phyloP scores from a whole-genome alignment of 2,113 vertebrate genomes.

The Coptodon bakossiorum region DNA sequence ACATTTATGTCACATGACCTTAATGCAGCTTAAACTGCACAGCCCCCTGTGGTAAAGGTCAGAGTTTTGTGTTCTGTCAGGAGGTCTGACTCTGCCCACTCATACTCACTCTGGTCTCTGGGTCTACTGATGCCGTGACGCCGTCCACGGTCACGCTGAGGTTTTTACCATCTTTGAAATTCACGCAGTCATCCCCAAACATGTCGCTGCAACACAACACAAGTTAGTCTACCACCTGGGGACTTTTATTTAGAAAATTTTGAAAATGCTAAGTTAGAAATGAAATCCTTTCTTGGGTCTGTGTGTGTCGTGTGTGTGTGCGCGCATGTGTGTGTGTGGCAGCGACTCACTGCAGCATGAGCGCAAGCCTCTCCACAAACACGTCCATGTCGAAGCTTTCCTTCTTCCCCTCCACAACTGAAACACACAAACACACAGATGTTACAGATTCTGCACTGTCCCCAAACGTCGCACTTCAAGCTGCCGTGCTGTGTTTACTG shows the following conservation, averaged over 20 bases:
- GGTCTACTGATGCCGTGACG: conserved; percentile 77
- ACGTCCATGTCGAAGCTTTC: conserved; percentile 76
- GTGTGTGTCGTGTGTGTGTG: neutral
- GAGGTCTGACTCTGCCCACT: neutral
- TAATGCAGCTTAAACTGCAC: neutral
- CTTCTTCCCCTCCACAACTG: conserved; percentile 71
- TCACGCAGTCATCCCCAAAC: conserved; percentile 91
- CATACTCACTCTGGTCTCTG: conserved; percentile 83
- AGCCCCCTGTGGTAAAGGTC: neutral
- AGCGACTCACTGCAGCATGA: conserved; percentile 88
- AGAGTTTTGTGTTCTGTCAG: neutral
- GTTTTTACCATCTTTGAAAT: conserved; percentile 70
- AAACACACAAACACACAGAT: neutral
- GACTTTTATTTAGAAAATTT: neutral
- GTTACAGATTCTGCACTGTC: neutral
- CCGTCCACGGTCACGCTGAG: conserved; percentile 84
- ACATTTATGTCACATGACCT: neutral
- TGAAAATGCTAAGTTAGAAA: neutral
- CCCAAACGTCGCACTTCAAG: neutral
- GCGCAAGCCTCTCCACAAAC: conserved; percentile 81
- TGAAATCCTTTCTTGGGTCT: neutral
- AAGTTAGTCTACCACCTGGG: neutral
- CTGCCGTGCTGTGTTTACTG: neutral
- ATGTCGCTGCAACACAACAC: conserved; percentile 76
- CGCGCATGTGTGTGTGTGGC: neutral